Conservation (phyloP, 2,888 invertebrate genomes). For the Lasioglossum morio region DNA sequence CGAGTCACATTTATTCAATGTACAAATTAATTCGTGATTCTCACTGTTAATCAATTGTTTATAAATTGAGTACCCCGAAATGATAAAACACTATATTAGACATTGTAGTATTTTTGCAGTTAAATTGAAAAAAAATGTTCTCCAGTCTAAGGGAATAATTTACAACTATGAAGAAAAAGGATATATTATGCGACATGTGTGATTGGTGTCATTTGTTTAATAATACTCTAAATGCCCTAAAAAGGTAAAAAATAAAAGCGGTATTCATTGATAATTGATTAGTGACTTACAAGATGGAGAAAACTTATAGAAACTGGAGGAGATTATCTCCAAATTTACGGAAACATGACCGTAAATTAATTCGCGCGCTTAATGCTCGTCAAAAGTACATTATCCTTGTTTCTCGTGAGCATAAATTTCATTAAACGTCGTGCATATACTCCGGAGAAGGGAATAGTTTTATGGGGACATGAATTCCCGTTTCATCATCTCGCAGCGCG, state of each 20-base stretch:
- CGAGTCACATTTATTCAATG: background rate
- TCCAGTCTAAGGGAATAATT: background rate
- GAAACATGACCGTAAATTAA: background rate
- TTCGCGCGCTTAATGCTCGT: background rate
- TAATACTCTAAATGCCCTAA: too few relatives aligned
- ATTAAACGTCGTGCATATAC: conserved; percentile 11
- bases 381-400: background rate
- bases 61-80: background rate
- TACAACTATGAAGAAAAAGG: background rate
- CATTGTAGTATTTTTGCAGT: background rate
- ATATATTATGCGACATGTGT: too few relatives aligned
- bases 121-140: background rate
- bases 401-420: conserved; percentile 21
- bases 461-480: conserved; percentile 28
- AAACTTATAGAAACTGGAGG: background rate
- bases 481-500: conserved; percentile 16
- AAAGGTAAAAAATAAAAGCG: too few relatives aligned
- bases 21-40: background rate
- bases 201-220: too few relatives aligned
- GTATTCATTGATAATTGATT: background rate
- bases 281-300: background rate
- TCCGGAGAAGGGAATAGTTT: background rate
- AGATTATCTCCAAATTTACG: background rate
- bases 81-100: background rate
- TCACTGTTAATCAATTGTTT: too few relatives aligned